Conservation (phyloP, 1,140 invertebrate species). For the Drosophila sproati region DNA sequence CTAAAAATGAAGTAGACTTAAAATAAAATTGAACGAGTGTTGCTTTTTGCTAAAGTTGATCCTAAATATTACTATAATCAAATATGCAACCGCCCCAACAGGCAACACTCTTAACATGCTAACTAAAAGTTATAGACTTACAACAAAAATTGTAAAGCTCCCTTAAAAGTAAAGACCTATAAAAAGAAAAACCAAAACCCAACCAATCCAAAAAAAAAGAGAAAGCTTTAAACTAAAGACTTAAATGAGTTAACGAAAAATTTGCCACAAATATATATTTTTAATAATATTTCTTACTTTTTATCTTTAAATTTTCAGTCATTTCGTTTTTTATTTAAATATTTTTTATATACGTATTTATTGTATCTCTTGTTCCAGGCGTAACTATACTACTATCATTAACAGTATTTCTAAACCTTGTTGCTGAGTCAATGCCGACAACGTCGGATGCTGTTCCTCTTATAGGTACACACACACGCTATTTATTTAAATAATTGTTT, state of each 20-base stretch:
- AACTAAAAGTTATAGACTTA: constrained; percentile 34
- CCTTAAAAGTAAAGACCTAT: constrained; percentile 32
- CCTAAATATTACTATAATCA: neutral
- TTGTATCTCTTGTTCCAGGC: constrained; percentile 88
- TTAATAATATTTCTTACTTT: constrained; percentile 63
- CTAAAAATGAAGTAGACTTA: constrained; percentile 54
- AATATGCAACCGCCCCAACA: neutral
- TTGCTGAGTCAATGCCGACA: constrained; percentile 96
- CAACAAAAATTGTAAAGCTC: constrained; percentile 20
- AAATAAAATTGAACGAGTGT: constrained; percentile 33
- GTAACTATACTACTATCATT: constrained; percentile 99
- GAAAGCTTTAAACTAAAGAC: constrained; percentile 35
- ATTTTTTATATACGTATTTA: constrained; percentile 72
- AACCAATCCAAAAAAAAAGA: constrained; percentile 28
- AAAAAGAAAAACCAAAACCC: constrained; percentile 24
- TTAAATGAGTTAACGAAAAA: constrained; percentile 45
- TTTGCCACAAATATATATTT: constrained; percentile 29
- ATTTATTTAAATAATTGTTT: constrained; percentile 58
- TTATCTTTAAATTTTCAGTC: constrained; percentile 62
- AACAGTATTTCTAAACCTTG: constrained; percentile 98
- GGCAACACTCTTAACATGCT: constrained; percentile 28
- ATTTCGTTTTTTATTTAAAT: constrained; percentile 71
- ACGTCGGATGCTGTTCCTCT: constrained; percentile 94
- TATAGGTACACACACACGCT: constrained; percentile 86
- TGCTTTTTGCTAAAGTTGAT: constrained; percentile 30